Evolutionary conservation across 1,140 invertebrate genomes (phyloP).

Genomic region (Neodiprion lecontei): DNA sequence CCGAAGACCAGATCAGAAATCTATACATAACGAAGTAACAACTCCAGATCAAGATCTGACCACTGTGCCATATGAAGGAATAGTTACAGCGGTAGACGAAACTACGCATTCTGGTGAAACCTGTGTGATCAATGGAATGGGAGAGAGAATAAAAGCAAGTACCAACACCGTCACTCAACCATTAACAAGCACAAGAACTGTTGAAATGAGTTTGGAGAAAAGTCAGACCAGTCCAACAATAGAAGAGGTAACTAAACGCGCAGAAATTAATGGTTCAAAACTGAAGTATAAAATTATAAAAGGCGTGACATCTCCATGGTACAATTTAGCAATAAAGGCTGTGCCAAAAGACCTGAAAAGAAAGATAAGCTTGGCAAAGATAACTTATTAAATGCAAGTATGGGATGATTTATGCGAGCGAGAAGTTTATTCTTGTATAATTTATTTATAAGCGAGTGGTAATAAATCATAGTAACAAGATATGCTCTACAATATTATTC

Average conservation of each 20-base stretch:
- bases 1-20: no score
- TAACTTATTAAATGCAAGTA: not conserved
- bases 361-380: not conserved
- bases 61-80: no score
- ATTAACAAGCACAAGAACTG: not conserved
- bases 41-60: no score
- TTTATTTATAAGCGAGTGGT: not conserved
- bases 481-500: conserved; percentile 27
- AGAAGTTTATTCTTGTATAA: not conserved
- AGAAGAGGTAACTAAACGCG: not conserved
- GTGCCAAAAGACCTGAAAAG: not conserved
- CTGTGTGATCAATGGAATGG: no score
- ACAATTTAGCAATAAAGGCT: not conserved
- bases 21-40: no score
- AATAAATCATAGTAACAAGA: not conserved
- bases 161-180: not conserved
- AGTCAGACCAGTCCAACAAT: not conserved
- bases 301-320: not conserved
- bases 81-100: no score
- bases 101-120: no score
- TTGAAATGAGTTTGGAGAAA: not conserved
- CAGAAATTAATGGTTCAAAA: not conserved
- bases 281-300: not conserved
- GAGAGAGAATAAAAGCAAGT: not conserved
- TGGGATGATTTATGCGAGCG: not conserved